Percentiles rank a stretch among this genome's conserved stretches.
Evolutionary conservation across 1,140 invertebrate species (phyloP).

Genomic region (Ceratoteleas bidentatus): DNA sequence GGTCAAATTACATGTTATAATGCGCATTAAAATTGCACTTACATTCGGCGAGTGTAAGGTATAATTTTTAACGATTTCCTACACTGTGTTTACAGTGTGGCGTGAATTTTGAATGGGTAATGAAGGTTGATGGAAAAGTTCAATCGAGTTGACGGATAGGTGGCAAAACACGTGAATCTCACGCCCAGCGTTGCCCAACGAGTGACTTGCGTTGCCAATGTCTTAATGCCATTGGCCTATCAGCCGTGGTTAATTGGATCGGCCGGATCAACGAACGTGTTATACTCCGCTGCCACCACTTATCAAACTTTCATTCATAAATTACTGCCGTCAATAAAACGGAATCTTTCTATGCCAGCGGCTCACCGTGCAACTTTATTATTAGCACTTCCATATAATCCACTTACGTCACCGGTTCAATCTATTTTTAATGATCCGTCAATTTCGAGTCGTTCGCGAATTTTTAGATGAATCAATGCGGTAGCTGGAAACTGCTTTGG

Average conservation of each 20-base stretch:
- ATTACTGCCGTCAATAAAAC: constrained; percentile 56
- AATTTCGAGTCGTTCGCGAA: not conserved
- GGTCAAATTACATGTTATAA: too few relatives aligned
- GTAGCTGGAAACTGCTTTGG: too few relatives aligned
- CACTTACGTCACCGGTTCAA: constrained; percentile 18
- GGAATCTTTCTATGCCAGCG: constrained; percentile 42
- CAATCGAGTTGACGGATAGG: constrained; percentile 5
- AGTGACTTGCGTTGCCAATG: constrained; percentile 31
- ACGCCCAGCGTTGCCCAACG: constrained; percentile 48
- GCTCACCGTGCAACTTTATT: constrained; percentile 36
- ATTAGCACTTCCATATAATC: constrained; percentile 28
- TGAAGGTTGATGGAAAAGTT: too few relatives aligned
- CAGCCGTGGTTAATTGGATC: constrained; percentile 67
- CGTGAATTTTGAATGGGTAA: too few relatives aligned
- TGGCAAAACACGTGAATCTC: constrained; percentile 19
- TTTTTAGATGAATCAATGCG: not conserved
- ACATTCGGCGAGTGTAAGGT: too few relatives aligned
- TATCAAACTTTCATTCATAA: constrained; percentile 64
- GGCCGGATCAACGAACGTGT: constrained; percentile 70
- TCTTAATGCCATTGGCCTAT: constrained; percentile 56
- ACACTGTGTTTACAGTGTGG: too few relatives aligned
- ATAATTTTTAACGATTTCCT: too few relatives aligned
- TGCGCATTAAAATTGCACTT: too few relatives aligned
- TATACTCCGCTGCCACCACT: constrained; percentile 28
- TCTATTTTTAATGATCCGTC: not conserved